Evolutionary conservation across 2,888 invertebrate genomes (phyloP), one percentile per base, ranked within the genome.

Genomic region (Gastracanthus pulcherrimus): DNA sequence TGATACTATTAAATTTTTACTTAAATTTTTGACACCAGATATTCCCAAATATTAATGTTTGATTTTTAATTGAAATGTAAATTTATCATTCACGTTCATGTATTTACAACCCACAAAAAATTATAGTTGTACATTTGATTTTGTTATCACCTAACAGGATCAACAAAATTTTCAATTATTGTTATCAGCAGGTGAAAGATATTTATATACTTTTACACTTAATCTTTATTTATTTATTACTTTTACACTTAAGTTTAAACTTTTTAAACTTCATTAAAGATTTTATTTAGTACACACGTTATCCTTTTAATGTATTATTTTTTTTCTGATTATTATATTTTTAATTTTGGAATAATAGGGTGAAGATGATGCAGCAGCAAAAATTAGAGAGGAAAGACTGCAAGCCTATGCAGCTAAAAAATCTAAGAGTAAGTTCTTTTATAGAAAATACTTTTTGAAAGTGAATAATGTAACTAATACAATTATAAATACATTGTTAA

Each of bases 401-500:
- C 96, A 96, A 83, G 98, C 96, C 64, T 98, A 99, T 91, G 95
- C 95, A 89, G 97, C 95, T 3, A 98, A 98, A 92, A 99, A 99
- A 93, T 93, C 97, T 5, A 98, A 97, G 92, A 98, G 95, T 95
- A 92, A 89, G 92, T 90, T 79, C 77, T 74, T 66, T 69, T 60
- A 48, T 80, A 13, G 64, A 19, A 1, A 9, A 19, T 11, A 0
- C 13, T 55, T 55, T 2, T 13, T 23, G 23, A 0, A 11, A 7
- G 13, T 5, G 6, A 55, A 26, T 55, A 48, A n/a, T 71, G 48
- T 45, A 36, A 36, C 16, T 36, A 45, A 34, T 60, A 48, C 66
- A 26, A 4, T 58, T n/a, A n/a, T n/a, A n/a, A n/a, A n/a, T n/a
- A n/a, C n/a, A n/a, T 48, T 62, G 29, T 66, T 7, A 1, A 19